Conservation (phyloP, 2,888 invertebrate genomes). For the Hirtodrosophila confusa region DNA sequence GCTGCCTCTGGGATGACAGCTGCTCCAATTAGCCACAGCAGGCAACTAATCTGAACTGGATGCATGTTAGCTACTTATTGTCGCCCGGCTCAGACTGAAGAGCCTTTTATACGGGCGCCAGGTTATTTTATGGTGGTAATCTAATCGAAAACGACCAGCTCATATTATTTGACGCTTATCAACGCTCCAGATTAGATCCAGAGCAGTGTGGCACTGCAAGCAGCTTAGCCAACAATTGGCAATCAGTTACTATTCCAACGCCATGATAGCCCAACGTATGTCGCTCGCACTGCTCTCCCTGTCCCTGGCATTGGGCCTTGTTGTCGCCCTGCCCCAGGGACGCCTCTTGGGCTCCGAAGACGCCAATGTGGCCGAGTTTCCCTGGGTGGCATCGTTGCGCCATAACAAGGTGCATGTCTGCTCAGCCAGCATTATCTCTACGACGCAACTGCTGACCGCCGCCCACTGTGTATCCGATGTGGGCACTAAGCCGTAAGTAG, state of each 20-base stretch:
- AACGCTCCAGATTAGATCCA: slow-evolving; percentile 36
- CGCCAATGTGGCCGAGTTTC: slow-evolving; percentile 76
- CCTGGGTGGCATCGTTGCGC: slow-evolving; percentile 82
- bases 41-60: slow-evolving; percentile 5
- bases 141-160: slow-evolving; percentile 46
- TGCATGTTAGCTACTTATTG: slow-evolving; percentile 38
- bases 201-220: slow-evolving; percentile 1
- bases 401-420: slow-evolving; percentile 70
- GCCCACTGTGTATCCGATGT: slow-evolving; percentile 74
- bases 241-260: slow-evolving; percentile 44
- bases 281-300: slow-evolving; percentile 37
- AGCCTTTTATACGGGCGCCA: slow-evolving; percentile 53
- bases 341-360: slow-evolving; percentile 80
- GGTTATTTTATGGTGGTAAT: slow-evolving; percentile 53
- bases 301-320: slow-evolving; percentile 22
- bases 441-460: slow-evolving; percentile 67
- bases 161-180: slow-evolving; percentile 33
- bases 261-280: slow-evolving; percentile 59
- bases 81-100: neutral
- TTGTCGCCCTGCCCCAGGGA: slow-evolving; percentile 45
- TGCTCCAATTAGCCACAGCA: slow-evolving; percentile 13
- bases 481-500: slow-evolving; percentile 68
- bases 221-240: slow-evolving; percentile 16
- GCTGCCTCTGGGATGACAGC: neutral
- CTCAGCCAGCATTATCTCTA: slow-evolving; percentile 66